Percentiles rank a stretch among this genome's conserved stretches.
Conservation (phyloP, 2,888 invertebrate species). For the Macrophya annulata region DNA sequence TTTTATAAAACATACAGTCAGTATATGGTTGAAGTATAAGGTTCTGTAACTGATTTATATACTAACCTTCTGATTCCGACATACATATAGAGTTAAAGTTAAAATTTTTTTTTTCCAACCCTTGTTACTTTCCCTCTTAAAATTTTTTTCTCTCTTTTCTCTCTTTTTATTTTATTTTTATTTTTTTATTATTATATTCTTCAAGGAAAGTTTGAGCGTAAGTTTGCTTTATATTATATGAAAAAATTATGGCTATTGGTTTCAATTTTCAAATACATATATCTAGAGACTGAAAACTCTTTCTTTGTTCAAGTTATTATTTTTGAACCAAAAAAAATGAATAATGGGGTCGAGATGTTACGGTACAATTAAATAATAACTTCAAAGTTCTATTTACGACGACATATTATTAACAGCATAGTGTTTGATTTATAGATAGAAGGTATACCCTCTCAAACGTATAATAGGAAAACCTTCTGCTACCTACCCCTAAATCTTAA, state of each 20-base stretch:
- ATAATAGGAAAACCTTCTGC: not conserved
- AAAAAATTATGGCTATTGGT: constrained; percentile 1
- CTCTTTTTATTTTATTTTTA: not conserved
- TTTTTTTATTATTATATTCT: not conserved
- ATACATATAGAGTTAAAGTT: not conserved
- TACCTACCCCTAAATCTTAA: not conserved
- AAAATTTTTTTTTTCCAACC: constrained; percentile 15
- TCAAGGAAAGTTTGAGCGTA: not conserved
- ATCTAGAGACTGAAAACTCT: not conserved
- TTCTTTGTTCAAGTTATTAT: not conserved
- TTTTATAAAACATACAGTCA: not conserved
- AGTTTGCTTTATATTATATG: not conserved
- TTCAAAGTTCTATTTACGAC: not conserved
- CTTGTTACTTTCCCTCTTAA: not conserved
- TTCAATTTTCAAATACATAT: not conserved
- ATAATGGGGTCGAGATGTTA: not conserved
- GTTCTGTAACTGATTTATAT: constrained; percentile 27
- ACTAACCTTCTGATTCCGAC: not conserved
- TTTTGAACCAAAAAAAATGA: not conserved
- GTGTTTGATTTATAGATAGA: not conserved
- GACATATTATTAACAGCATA: constrained; percentile 15
- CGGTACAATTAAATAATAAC: not conserved
- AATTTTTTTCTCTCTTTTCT: not conserved
- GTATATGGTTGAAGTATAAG: not conserved
- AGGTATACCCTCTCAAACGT: not conserved